These are phyloP conservation scores for Micromys minutus DNA, from an alignment of 2,113 vertebrate species.

Conservation along the genomic window DNA sequence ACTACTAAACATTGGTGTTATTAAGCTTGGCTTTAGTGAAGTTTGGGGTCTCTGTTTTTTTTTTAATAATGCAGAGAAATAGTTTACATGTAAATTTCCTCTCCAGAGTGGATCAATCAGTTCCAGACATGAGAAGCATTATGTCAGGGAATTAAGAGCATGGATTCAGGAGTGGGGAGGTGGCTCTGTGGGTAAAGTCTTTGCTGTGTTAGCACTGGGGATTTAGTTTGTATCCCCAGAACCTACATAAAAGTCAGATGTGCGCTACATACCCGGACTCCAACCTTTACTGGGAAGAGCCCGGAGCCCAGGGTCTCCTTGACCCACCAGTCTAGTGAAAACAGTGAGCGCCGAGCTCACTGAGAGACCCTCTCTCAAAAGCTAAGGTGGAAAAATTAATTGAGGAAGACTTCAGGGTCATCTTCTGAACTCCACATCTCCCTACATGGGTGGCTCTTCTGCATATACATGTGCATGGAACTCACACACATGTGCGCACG, in stretches of 20 bases:
- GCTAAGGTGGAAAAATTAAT: not conserved
- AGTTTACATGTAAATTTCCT: slow-evolving; percentile 30
- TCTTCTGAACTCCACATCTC: not conserved
- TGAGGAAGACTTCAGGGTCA: not conserved
- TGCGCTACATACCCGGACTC: too few species aligned
- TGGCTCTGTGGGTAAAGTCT: not conserved
- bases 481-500: not conserved
- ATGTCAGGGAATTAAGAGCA: not conserved
- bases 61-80: slow-evolving; percentile 39
- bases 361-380: not conserved
- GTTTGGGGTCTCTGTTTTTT: slow-evolving; percentile 34
- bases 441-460: not conserved
- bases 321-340: not conserved
- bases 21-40: slow-evolving; percentile 24
- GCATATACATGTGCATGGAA: not conserved
- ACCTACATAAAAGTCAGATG: not conserved
- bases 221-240: not conserved
- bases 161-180: not conserved
- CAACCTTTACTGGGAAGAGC: not conserved
- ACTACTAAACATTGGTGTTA: slow-evolving; percentile 52
- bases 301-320: not conserved
- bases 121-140: slow-evolving; percentile 23
- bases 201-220: not conserved
- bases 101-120: slow-evolving; percentile 14
- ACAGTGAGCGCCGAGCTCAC: not conserved